A percentile compares a stretch with the other conserved stretches of the same genome.
These are phyloP conservation scores for Marasmarcha lunaedactyla DNA, from an alignment of 2,888 invertebrate genomes.

Conservation along the genomic window DNA sequence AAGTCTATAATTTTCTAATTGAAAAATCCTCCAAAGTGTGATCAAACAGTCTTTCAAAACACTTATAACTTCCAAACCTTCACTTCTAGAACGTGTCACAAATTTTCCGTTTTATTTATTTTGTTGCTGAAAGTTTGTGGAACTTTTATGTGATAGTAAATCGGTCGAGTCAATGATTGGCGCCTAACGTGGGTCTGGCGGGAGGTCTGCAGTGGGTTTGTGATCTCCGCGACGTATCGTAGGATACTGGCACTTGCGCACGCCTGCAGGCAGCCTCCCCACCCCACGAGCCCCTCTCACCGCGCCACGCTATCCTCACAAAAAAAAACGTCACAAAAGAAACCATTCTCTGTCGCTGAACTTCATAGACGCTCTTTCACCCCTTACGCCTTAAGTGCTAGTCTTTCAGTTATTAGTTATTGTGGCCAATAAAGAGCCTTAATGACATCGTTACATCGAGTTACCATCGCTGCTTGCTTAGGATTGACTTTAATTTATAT, in stretches of 20 bases:
- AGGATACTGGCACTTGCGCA: constrained; percentile 58
- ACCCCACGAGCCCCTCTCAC: constrained; percentile 17
- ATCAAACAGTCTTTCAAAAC: too few species aligned
- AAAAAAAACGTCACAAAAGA: constrained; percentile 41
- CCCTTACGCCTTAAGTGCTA: constrained; percentile 40
- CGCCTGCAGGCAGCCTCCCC: constrained; percentile 52
- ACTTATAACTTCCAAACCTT: too few species aligned
- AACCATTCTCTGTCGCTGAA: constrained; percentile 55
- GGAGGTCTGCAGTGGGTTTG: constrained; percentile 22
- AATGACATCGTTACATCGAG: constrained; percentile 44
- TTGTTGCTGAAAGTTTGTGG: too few species aligned
- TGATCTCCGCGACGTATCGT: constrained; percentile 31
- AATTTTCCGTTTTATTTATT: background rate
- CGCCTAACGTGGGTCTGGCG: constrained; percentile 42
- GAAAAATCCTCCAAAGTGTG: too few species aligned
- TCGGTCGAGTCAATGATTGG: constrained; percentile 25
- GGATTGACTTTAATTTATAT: constrained; percentile 30
- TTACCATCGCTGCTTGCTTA: constrained; percentile 29
- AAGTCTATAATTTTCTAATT: too few species aligned
- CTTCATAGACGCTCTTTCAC: constrained; percentile 43
- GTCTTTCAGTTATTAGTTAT: constrained; percentile 47
- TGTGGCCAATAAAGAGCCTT: constrained; percentile 33
- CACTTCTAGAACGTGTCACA: too few species aligned
- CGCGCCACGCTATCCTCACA: constrained; percentile 27
- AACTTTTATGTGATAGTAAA: too few species aligned